Evolutionary conservation across 1,140 invertebrate genomes (phyloP), one percentile per base, ranked within the genome.

Genomic region (Drosophila athabasca): DNA sequence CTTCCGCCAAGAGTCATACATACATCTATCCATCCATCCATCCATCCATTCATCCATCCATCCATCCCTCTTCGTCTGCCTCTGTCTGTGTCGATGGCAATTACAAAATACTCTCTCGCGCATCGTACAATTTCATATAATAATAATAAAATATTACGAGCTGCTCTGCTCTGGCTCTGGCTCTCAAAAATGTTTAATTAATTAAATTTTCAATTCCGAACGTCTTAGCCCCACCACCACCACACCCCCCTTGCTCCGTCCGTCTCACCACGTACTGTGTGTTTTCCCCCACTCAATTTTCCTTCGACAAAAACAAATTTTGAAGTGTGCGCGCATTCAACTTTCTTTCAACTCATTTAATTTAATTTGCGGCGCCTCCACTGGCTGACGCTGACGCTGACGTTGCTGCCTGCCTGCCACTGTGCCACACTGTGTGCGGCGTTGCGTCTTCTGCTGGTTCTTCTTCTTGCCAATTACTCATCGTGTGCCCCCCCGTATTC

Each of bases 341-440:
- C 83, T 88, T 89, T 88, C 83, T 88, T 88, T 88, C 84, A 90
- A 88, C 84, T 88, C 83, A 88, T 88, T 88, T 88, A 88, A 88
- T 88, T 88, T 89, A 88, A 88, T 88, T 88, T 89, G 79, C 76
- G 79, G 79, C 72, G 83, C 84, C 84, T 88, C 65, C 11, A 2
- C 35, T 13, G 75, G 81, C 59, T 62, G 72, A 24, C 49, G 59
- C 45, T 57, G 73, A 43, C 31, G 58, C 53, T 39, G 24, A 29
- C 29, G 19, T 39, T 39, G 29, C 17, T 19, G 17, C 17, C 39
- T 19, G 17, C 17, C 39, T 39, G 29, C 57, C 48, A 7, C 59
- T 45, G 13, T 17, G 43, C 8, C 44, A 13, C 35, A 39, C 11
- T 13, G 31, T 35, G 31, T 9, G 9, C 31, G 31, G 9, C 17